Base-by-base conservation (phyloP, 2,888 invertebrate genomes). In the Torymus auratus region DNA sequence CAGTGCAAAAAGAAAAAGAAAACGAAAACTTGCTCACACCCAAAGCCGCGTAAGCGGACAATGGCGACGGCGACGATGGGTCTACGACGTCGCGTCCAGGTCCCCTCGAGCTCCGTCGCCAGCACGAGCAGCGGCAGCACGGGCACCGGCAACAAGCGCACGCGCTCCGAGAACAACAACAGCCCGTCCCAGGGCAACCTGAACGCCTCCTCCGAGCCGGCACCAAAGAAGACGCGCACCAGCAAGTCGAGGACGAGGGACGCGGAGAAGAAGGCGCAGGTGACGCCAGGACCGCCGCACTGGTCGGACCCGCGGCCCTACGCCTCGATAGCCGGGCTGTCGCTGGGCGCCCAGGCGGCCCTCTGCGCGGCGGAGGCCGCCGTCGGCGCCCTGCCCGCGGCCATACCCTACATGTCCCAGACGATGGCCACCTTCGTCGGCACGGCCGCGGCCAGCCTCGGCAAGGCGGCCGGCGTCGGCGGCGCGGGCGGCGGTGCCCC, bases 21-120 rank as follows among this genome's bases (percentile, higher is more conserved):
- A 12, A 64, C 20, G 2, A 52, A 14, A 41, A 41, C 41, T 41
- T 7, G 41, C 5, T 41, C 7, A 41, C 5, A 41, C 7, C 41
- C 41, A 41, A 41, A 64, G 65, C 65, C 75, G 80, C 56, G 68
- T 41, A 41, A 5, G 78, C 65, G 81, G 65, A 84, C 73, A 84
- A 91, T 91, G 91, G 90, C 91, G 52, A 90, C 89, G 75, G 90
- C 89, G 74, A 90, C 90, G 81, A 91, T 90, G 91, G 91, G 91
- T 68, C 85, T 91, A 41, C 89, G 91, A 74, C 89, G 91, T 73
- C 89, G 91, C 82, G 90, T 90, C 71, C 82, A 74, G 41, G 80
- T 82, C 28, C 52, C 12, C 55, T 69, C 78, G 41, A 12, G 62
- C 10, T 60, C 70, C 56, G 65, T 53, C 14, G 65, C 52, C 23